Conservation (phyloP, 1,140 invertebrate species). For the Megalonaias nervosa region DNA sequence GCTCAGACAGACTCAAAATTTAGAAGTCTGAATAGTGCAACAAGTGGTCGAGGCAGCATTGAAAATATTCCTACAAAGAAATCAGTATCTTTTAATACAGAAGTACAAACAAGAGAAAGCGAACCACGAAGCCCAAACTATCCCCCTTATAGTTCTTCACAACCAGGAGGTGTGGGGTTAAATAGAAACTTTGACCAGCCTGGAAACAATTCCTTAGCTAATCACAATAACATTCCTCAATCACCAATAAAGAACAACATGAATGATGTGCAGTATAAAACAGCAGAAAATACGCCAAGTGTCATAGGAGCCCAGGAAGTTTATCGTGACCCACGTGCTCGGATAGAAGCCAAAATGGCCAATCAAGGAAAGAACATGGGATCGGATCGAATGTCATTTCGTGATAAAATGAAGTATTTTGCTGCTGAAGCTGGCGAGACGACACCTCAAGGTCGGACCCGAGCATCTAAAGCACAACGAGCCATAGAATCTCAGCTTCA, state of each 20-base stretch:
- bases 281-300: conserved; percentile 57
- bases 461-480: conserved; percentile 65
- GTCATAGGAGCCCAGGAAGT: conserved; percentile 72
- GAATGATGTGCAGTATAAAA: conserved; percentile 43
- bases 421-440: conserved; percentile 70
- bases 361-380: conserved; percentile 44
- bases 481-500: conserved; percentile 66
- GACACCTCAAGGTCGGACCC: conserved; percentile 66
- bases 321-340: conserved; percentile 71
- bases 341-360: conserved; percentile 68
- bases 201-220: no score
- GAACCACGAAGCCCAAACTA: conserved; percentile 31
- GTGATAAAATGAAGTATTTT: conserved; percentile 74
- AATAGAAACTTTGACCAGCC: no score
- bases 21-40: conserved; percentile 20
- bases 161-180: no score
- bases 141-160: conserved; percentile 32
- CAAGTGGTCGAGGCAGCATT: conserved; percentile 26
- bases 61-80: conserved; percentile 58
- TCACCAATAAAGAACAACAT: conserved; percentile 28
- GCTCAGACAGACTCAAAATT: conserved; percentile 14
- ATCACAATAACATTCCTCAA: background rate
- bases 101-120: conserved; percentile 47
- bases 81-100: conserved; percentile 68
- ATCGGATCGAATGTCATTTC: conserved; percentile 66